Conservation (phyloP, 2,888 invertebrate species). For the Pemphredon lugubris region DNA sequence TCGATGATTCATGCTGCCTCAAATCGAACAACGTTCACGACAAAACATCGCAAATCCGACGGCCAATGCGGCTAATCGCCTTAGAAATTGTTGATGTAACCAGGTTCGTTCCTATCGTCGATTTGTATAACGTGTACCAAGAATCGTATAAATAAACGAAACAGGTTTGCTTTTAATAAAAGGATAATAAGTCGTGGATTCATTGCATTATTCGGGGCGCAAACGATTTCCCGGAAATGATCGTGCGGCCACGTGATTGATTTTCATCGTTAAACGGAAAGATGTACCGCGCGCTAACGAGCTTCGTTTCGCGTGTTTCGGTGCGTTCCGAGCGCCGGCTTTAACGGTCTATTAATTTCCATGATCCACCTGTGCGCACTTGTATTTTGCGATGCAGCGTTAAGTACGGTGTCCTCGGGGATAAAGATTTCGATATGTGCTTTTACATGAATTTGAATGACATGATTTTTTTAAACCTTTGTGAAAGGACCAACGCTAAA, state of each 20-base stretch:
- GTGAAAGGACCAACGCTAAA: no score
- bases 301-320: constrained; percentile 22
- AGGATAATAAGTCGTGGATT: constrained; percentile 20
- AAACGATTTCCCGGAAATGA: constrained; percentile 50
- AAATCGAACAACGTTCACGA: constrained; percentile 3
- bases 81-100: constrained; percentile 16
- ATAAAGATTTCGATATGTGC: no score
- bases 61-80: constrained; percentile 1
- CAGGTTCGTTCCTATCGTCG: constrained; percentile 10
- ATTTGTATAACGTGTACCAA: constrained; percentile 32
- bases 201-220: constrained; percentile 32
- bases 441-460: no score
- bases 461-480: no score
- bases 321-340: constrained; percentile 18
- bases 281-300: constrained; percentile 46
- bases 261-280: constrained; percentile 43
- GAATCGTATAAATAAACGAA: constrained; percentile 31
- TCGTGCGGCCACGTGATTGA: constrained; percentile 43
- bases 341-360: constrained; percentile 46
- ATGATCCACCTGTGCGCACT: constrained; percentile 11
- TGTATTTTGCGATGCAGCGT: no score
- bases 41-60: neutral
- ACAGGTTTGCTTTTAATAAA: constrained; percentile 45
- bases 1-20: constrained; percentile 35
- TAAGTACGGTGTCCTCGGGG: no score